Percentiles rank a stretch among this genome's conserved stretches.
These are phyloP conservation scores for Tetropium fuscum DNA, from an alignment of 2,888 invertebrate genomes.

Conservation along the genomic window DNA sequence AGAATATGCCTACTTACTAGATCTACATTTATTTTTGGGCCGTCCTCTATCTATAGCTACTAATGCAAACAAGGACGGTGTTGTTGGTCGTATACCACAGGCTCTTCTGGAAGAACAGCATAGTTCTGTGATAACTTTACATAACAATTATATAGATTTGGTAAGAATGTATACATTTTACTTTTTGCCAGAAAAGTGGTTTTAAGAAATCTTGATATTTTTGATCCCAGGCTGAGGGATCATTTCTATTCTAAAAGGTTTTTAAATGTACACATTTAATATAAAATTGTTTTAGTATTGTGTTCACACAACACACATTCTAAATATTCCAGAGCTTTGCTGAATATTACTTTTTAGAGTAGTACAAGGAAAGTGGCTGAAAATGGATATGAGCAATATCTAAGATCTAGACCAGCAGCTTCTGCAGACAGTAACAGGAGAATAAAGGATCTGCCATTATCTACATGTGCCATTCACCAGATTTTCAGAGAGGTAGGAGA, in stretches of 20 bases:
- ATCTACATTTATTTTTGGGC: constrained; percentile 94
- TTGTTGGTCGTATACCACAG: constrained; percentile 86
- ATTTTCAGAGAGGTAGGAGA: constrained; percentile 66
- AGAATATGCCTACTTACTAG: constrained; percentile 93
- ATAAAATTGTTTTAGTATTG: no score
- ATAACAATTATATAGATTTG: constrained; percentile 80
- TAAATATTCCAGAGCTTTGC: no score
- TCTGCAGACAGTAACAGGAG: constrained; percentile 90
- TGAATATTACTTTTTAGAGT: constrained; percentile 66
- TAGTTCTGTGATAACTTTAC: constrained; percentile 79
- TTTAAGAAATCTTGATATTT: no score
- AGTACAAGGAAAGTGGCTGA: constrained; percentile 79
- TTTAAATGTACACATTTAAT: no score
- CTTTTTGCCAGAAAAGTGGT: no score
- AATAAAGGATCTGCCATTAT: constrained; percentile 77
- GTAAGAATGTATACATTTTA: no score
- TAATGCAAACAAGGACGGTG: constrained; percentile 67
- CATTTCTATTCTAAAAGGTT: no score
- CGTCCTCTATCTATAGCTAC: constrained; percentile 74
- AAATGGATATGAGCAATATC: constrained; percentile 93
- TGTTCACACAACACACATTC: no score
- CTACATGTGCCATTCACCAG: constrained; percentile 74
- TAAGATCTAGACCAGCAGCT: constrained; percentile 88
- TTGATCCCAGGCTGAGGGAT: no score
- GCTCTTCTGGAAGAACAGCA: constrained; percentile 86